Evolutionary conservation across 2,797 vertebrate genomes (phyloP).

Genomic region (Chromis chromis): DNA sequence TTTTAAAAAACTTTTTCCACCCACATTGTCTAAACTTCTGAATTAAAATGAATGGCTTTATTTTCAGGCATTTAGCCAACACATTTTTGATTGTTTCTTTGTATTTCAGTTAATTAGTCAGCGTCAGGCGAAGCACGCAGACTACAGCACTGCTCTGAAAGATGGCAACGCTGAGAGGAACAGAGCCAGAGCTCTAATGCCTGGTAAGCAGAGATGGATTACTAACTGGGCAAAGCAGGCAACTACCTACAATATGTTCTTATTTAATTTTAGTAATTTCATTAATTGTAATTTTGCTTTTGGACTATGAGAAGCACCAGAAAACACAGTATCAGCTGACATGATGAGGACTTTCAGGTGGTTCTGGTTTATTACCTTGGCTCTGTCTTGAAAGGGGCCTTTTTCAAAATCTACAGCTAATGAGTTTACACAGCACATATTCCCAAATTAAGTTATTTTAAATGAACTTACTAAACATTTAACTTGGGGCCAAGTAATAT

Average conservation of each 20-base stretch:
- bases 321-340: not conserved
- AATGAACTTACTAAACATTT: not conserved
- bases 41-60: not conserved
- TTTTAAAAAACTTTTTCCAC: not conserved
- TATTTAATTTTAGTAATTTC: not conserved
- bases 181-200: constrained; percentile 92
- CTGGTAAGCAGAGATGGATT: constrained; percentile 82
- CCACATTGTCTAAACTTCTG: not conserved
- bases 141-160: constrained; percentile 93
- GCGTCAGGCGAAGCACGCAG: constrained; percentile 91
- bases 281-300: not conserved
- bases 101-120: constrained; percentile 90
- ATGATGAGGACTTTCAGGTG: too few species aligned
- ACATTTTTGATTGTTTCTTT: not conserved
- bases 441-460: not conserved
- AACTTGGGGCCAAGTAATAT: not conserved
- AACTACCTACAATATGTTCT: too few species aligned
- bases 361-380: not conserved
- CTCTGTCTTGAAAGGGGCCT: too few species aligned
- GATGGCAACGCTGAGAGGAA: constrained; percentile 94
- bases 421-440: not conserved
- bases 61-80: not conserved
- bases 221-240: not conserved
- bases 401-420: not conserved
- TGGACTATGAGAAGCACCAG: too few species aligned